A percentile compares a stretch with the other conserved stretches of the same genome.
Conservation (phyloP, 2,113 vertebrate species). For the Daphoenositta chrysoptera region DNA sequence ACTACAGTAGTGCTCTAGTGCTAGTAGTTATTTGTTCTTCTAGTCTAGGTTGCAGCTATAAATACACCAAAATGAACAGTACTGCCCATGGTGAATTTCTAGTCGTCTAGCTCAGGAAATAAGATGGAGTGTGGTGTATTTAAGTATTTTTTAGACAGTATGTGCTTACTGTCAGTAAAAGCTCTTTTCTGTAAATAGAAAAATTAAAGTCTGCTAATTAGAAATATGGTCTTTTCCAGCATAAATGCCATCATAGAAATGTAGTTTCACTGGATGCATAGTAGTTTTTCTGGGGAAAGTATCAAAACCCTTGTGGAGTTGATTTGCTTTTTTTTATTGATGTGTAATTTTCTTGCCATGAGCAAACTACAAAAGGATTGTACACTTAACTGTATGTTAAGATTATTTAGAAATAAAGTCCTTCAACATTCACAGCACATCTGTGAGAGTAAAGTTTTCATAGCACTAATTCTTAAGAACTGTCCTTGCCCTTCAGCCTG, state of each 20-base stretch:
- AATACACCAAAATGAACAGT: neutral
- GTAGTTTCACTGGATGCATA: neutral
- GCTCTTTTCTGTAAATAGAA: neutral
- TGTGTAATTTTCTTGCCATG: neutral
- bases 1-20: neutral
- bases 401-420: neutral
- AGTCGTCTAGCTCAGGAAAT: neutral
- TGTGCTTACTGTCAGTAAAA: neutral
- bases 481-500: slow-evolving; percentile 3
- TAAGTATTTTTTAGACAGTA: neutral
- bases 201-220: neutral
- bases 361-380: neutral
- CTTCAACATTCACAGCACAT: neutral
- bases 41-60: neutral
- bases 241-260: neutral
- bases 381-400: neutral
- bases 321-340: neutral
- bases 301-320: neutral
- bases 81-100: neutral
- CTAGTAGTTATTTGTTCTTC: neutral
- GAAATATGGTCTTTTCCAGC: neutral
- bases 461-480: slow-evolving; percentile 2
- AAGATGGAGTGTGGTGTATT: neutral
- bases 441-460: neutral
- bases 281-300: neutral